Conservation (phyloP, 2,113 vertebrate genomes). For the Grus americana region DNA sequence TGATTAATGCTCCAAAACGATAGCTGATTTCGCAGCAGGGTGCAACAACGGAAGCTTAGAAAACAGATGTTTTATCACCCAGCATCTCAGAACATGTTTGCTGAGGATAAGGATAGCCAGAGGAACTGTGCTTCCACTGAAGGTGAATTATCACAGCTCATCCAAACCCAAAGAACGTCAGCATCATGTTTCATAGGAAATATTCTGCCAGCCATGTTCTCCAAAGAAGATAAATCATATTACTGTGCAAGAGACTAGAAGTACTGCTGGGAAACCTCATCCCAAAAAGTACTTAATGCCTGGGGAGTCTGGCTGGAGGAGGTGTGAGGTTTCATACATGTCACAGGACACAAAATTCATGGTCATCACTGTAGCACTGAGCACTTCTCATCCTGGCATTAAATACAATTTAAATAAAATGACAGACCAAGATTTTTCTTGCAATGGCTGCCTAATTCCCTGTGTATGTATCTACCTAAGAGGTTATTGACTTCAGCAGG, state of each 20-base stretch:
- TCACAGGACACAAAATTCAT: background rate
- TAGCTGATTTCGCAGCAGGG: constrained; percentile 16
- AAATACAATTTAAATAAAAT: background rate
- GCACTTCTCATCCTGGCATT: background rate
- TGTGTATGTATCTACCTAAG: background rate
- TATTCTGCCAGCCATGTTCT: background rate
- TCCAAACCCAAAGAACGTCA: background rate
- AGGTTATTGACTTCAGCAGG: background rate
- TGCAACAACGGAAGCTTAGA: constrained; percentile 17
- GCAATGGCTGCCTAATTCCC: background rate
- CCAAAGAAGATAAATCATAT: background rate
- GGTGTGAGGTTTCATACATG: background rate
- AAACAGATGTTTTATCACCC: constrained; percentile 40
- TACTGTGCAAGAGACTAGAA: background rate
- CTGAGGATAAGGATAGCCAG: constrained; percentile 21
- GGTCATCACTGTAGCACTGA: background rate
- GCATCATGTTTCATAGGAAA: background rate
- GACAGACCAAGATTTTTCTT: background rate
- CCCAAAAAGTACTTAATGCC: accelerated
- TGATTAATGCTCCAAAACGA: background rate
- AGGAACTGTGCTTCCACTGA: background rate
- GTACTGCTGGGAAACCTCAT: background rate
- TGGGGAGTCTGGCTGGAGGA: background rate
- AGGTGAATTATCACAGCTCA: background rate
- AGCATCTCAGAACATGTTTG: constrained; percentile 30